Conservation (phyloP, 64 coral and sea anemone genomes). For the Platygyra sinensis region DNA sequence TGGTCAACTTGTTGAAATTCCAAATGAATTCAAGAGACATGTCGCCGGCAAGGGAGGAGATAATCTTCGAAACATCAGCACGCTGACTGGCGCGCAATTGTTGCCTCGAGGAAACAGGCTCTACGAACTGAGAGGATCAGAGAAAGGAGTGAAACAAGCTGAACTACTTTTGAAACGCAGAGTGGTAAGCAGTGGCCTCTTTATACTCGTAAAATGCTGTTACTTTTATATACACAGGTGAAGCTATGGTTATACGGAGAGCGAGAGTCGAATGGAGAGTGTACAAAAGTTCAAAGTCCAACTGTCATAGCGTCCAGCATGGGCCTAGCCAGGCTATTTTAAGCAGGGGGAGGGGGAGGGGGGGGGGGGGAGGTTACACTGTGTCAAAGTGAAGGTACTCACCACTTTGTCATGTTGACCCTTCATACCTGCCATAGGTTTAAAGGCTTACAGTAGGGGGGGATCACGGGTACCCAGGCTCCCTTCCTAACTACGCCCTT, state of each 20-base stretch:
- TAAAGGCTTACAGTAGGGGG: no score
- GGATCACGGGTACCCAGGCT: no score
- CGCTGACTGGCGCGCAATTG: neutral
- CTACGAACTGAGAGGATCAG: neutral
- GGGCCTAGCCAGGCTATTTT: no score
- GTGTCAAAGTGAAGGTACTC: no score
- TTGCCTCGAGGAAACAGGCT: neutral
- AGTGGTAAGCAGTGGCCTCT: neutral
- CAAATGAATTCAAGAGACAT: neutral
- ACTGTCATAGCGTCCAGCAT: no score
- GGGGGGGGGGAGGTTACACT: no score
- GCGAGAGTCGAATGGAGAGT: no score
- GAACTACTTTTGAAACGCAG: neutral
- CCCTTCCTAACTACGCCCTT: no score
- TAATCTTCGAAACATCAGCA: neutral
- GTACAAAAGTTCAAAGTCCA: no score
- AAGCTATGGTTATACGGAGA: neutral
- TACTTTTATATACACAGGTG: neutral
- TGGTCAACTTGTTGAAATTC: neutral
- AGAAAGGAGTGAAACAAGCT: neutral
- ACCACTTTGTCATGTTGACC: no score
- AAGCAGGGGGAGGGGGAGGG: no score
- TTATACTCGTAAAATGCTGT: neutral
- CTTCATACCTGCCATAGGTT: no score
- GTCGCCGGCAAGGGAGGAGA: neutral